Evolutionary conservation across 1,140 invertebrate species (phyloP).

Genomic region (Ceratoteleas bidentatus): DNA sequence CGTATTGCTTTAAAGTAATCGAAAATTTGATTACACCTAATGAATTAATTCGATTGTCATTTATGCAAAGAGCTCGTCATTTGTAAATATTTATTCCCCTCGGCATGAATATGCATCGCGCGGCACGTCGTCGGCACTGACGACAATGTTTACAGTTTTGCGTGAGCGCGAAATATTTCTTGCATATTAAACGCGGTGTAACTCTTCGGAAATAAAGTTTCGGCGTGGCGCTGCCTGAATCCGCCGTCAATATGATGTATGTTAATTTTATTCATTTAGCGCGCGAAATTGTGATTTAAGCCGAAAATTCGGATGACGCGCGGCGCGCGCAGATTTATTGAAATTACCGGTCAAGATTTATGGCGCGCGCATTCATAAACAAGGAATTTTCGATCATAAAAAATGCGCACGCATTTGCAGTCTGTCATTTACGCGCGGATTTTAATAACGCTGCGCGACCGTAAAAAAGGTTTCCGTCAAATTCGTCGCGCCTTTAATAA

Average conservation of each 20-base stretch:
- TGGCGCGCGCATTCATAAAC: constrained; percentile 1
- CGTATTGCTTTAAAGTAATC: background rate
- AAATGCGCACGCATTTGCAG: background rate
- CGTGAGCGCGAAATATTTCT: constrained; percentile 30
- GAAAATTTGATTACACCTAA: constrained; percentile 2
- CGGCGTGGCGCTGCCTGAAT: constrained; percentile 9
- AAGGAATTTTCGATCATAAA: constrained; percentile 4
- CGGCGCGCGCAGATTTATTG: constrained; percentile 22
- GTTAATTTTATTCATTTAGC: constrained; percentile 38
- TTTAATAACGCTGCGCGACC: background rate
- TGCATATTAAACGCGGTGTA: constrained; percentile 28
- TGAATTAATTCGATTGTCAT: constrained; percentile 25
- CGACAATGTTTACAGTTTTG: constrained; percentile 26
- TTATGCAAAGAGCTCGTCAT: constrained; percentile 21
- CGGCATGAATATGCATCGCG: constrained; percentile 24
- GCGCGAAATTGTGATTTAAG: constrained; percentile 29
- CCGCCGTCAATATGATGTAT: constrained; percentile 27
- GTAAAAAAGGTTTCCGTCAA: too few species aligned
- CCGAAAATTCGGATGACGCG: constrained; percentile 20
- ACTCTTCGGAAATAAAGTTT: constrained; percentile 34
- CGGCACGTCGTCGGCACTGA: constrained; percentile 4
- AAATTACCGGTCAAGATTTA: constrained; percentile 26
- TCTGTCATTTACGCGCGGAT: constrained; percentile 1
- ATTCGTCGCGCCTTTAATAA: too few species aligned
- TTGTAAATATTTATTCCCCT: constrained; percentile 34